Percentiles rank a stretch among this genome's conserved stretches.
phyloP scores from a whole-genome alignment of 2,113 vertebrate genomes.

The Fregetta grallaria region DNA sequence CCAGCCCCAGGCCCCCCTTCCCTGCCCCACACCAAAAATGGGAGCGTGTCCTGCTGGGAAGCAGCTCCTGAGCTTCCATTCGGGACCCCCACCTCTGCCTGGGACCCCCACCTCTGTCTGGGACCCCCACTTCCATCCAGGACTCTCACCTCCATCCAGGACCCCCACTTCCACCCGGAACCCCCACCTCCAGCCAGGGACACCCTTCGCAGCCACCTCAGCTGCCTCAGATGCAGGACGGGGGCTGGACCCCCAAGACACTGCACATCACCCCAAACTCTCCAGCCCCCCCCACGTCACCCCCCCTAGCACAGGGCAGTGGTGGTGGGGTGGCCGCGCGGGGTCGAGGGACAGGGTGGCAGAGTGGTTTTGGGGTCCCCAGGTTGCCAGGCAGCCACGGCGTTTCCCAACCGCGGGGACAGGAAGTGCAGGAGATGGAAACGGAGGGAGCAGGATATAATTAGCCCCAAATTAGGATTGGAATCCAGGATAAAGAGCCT shows the following conservation, averaged over 20 bases:
- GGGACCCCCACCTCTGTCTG: not conserved
- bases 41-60: not conserved
- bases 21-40: not conserved
- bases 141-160: not conserved
- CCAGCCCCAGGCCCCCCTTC: not conserved
- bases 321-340: fast-evolving
- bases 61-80: not conserved
- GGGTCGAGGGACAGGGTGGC: not conserved
- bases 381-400: fast-evolving
- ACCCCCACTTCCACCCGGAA: not conserved
- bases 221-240: not conserved
- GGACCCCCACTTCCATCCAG: fast-evolving
- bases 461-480: not conserved
- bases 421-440: not conserved
- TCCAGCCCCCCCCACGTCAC: not conserved
- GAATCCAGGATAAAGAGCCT: not conserved
- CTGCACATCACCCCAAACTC: not conserved
- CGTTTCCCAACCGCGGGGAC: not conserved
- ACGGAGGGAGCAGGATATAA: not conserved
- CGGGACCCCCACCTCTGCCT: too few species aligned
- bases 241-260: not conserved
- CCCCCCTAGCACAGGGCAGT: too few species aligned
- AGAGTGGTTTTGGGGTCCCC: not conserved
- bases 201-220: not conserved
- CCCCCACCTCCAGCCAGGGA: not conserved